Base-by-base conservation (phyloP, 2,113 vertebrate genomes). In the Zosterops japonicus region DNA sequence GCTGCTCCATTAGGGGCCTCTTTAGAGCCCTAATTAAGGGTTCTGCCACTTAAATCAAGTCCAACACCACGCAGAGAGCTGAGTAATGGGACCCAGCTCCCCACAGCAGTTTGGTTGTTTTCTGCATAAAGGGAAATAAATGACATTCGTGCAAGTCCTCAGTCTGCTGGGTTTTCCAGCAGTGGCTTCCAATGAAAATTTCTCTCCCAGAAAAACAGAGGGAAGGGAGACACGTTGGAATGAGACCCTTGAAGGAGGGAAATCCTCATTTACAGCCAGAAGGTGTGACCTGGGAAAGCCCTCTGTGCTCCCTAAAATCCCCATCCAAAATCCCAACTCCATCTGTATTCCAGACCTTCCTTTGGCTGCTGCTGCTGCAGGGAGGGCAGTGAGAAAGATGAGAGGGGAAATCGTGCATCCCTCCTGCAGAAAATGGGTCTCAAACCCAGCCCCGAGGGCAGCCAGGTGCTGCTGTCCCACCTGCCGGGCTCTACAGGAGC, bases 21-120 rank as follows among this genome's bases (percentile, higher is more conserved):
- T 69, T 95, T 36, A 77, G 71, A 93, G 68, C 63, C 36, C 80
- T 83, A 63, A 93, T 87, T 89, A 91, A 89, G 28, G 68, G 52
- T 84, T 87, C 82, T 93, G 87, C 83, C 64, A 86, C 68, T 90
- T 92, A 80, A 92, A 79, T 92, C 91, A 83, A 80, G 28, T n/a
- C 4, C 2, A 94, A 60, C 44, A 6, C 59, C 80, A 69, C 3
- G 46, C 59, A 46, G 68, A 81, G 80, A 36, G n/a, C 72, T 67
- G 71, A 77, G 91, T 14, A 53, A 77, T 19, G 67, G 80, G 68
- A 65, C 59, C 63, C 59, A 36, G 89, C 35, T 89, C 72, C 65
- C 87, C 35, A 13, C 46, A 50, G 59, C 44, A 79, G 64, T 25
- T 79, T 36, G n/a, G 57, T 60, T 77, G 36, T 69, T 79, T 35